Evolutionary conservation across 2,113 vertebrate genomes (phyloP).

Genomic region (Phoenicopterus ruber): DNA sequence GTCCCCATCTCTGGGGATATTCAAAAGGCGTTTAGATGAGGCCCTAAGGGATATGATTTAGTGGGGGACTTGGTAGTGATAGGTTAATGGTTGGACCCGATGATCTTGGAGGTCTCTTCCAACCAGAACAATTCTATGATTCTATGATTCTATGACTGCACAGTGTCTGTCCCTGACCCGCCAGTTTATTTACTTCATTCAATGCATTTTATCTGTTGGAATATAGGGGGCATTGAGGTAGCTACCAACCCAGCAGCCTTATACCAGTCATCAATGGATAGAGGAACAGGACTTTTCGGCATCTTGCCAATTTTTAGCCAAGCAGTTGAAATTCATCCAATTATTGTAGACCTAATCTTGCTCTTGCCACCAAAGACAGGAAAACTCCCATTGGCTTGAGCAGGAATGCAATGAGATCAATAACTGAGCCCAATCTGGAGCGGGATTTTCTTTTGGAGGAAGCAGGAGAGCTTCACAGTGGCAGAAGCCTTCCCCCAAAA

Average conservation of each 20-base stretch:
- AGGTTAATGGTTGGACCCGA: too few species aligned
- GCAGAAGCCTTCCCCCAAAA: not conserved
- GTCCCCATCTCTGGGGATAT: too few species aligned
- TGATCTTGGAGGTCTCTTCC: too few species aligned
- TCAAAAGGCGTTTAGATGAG: too few species aligned
- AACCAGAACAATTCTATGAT: too few species aligned
- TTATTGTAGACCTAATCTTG: not conserved
- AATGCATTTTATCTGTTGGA: not conserved
- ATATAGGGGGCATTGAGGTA: not conserved
- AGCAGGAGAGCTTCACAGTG: not conserved
- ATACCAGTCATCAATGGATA: not conserved
- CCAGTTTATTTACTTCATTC: not conserved
- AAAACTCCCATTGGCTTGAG: not conserved
- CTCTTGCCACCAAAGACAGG: not conserved
- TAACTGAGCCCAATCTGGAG: not conserved
- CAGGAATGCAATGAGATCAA: not conserved
- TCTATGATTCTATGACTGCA: too few species aligned
- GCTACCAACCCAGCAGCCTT: not conserved
- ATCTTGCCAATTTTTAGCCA: not conserved
- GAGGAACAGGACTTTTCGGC: not conserved
- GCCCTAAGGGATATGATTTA: too few species aligned
- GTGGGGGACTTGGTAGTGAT: too few species aligned
- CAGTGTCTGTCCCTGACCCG: not conserved
- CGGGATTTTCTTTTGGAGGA: not conserved
- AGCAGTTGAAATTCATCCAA: not conserved